Conservation (phyloP, 2,113 vertebrate species). For the Neopipo cinnamomea region DNA sequence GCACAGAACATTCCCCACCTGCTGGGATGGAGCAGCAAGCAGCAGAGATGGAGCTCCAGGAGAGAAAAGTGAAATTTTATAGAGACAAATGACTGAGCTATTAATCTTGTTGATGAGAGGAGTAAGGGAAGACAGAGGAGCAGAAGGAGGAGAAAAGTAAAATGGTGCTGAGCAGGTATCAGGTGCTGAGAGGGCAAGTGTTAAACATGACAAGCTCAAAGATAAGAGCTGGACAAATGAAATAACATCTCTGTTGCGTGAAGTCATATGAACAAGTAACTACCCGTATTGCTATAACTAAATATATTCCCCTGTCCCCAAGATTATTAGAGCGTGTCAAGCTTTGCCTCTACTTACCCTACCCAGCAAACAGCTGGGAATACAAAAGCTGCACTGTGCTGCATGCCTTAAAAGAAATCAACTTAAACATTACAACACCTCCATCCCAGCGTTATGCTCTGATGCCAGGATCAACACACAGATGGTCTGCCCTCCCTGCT, state of each 20-base stretch:
- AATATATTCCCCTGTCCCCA: neutral
- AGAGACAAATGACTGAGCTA: neutral
- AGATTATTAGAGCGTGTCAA: neutral
- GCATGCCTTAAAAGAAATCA: conserved; percentile 47
- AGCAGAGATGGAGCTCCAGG: neutral
- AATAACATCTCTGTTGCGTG: neutral
- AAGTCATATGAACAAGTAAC: neutral
- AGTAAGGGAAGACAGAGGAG: neutral
- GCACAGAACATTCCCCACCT: neutral
- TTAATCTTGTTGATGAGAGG: neutral
- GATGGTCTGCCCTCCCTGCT: neutral
- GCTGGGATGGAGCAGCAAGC: neutral
- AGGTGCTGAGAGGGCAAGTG: neutral
- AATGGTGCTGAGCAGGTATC: neutral
- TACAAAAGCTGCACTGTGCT: conserved; percentile 59
- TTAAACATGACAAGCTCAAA: neutral
- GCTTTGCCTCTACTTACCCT: neutral
- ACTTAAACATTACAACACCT: conserved; percentile 31
- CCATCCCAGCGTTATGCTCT: neutral
- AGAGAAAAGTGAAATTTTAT: neutral
- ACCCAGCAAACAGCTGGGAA: conserved; percentile 24
- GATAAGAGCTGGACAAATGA: neutral
- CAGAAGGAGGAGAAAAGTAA: neutral
- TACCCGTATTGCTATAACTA: neutral
- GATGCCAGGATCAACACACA: conserved; percentile 62